These are phyloP conservation scores for Salmo trutta DNA, from an alignment of 2,797 vertebrate species.

Conservation along the genomic window DNA sequence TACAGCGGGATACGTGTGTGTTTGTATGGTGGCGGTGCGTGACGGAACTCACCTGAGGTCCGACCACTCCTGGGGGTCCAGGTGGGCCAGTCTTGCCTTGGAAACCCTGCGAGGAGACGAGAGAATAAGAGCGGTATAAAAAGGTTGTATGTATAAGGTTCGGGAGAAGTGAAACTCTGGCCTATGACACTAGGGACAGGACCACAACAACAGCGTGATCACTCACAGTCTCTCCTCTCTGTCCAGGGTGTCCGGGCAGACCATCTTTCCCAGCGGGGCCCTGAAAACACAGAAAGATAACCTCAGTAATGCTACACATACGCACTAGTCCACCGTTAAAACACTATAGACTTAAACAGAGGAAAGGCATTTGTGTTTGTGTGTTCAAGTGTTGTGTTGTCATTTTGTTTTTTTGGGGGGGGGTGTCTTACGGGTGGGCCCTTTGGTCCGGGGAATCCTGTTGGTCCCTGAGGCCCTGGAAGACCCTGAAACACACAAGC, in stretches of 20 bases:
- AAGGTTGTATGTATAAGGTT: neutral
- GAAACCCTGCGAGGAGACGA: conserved; percentile 84
- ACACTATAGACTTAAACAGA: neutral
- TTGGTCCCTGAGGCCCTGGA: conserved; percentile 95
- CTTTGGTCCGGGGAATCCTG: conserved; percentile 96
- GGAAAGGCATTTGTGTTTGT: neutral
- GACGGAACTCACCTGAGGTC: conserved; percentile 89
- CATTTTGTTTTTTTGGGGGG: too few species aligned
- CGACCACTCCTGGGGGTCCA: conserved; percentile 94
- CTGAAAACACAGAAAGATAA: conserved; percentile 43
- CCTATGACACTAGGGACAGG: neutral
- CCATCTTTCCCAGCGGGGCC: conserved; percentile 87
- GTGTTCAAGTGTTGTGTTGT: neutral
- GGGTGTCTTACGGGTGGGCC: conserved; percentile 90
- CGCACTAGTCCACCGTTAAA: neutral
- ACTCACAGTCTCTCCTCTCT: conserved; percentile 99
- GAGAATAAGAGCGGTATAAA: neutral
- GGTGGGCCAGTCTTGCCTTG: conserved; percentile 99
- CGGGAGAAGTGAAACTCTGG: neutral
- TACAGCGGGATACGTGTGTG: neutral
- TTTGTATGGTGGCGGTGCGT: neutral
- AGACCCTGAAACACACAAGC: conserved; percentile 82
- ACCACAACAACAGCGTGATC: neutral
- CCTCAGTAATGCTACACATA: neutral
- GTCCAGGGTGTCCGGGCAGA: conserved; percentile 96